Evolutionary conservation across 2,888 invertebrate genomes (phyloP).

Genomic region (Lottia gigantea): DNA sequence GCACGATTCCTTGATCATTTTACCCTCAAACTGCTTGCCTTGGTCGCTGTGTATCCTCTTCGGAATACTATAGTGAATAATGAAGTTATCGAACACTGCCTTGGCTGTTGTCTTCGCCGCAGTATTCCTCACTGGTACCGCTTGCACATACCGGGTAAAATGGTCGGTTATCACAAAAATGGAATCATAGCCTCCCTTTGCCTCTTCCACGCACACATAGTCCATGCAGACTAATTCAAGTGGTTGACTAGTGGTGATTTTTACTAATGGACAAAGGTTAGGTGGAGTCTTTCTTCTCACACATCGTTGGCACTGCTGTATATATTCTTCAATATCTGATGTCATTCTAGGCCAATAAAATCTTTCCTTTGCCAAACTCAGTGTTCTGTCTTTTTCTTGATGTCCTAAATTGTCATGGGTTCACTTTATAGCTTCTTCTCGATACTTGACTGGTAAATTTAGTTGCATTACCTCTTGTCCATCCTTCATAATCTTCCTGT

Average conservation of each 20-base stretch:
- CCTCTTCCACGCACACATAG: constrained; percentile 28
- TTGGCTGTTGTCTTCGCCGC: too few species aligned
- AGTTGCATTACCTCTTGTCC: constrained; percentile 19
- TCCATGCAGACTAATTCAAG: constrained; percentile 30
- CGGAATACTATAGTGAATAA: too few species aligned
- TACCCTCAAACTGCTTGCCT: too few species aligned
- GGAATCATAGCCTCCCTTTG: constrained; percentile 29
- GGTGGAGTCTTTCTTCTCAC: constrained; percentile 17
- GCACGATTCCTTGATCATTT: too few species aligned
- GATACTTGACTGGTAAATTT: constrained; percentile 23
- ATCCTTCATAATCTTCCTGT: neutral
- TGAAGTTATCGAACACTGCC: too few species aligned
- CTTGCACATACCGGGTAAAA: constrained; percentile 27
- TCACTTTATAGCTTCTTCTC: constrained; percentile 7
- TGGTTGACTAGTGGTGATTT: constrained; percentile 26
- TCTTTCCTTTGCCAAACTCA: constrained; percentile 24
- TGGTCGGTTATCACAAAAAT: constrained; percentile 31
- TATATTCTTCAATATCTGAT: constrained; percentile 23
- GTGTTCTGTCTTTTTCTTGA: constrained; percentile 26
- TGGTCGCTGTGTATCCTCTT: too few species aligned
- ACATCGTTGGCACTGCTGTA: constrained; percentile 23
- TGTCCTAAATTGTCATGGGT: constrained; percentile 34
- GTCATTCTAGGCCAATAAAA: constrained; percentile 35
- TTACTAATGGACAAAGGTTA: constrained; percentile 19
- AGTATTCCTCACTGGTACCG: constrained; percentile 29